Conservation (phyloP, 2,888 invertebrate species). For the Parascotia fuliginaria region DNA sequence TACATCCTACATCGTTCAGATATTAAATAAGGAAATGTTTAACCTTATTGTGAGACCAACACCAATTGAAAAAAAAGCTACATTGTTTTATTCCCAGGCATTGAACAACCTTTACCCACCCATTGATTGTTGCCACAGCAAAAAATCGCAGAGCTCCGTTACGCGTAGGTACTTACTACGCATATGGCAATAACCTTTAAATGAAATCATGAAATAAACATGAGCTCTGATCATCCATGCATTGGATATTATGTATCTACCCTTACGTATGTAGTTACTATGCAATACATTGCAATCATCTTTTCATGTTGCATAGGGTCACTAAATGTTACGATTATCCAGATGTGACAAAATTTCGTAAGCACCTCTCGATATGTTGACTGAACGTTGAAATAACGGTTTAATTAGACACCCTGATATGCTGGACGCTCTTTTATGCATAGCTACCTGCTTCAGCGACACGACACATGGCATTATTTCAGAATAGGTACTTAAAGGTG, state of each 20-base stretch:
- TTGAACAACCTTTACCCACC: slow-evolving; percentile 30
- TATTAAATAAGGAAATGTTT: slow-evolving; percentile 6
- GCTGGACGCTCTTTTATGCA: no score
- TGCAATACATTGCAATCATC: no score
- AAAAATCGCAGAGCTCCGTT: slow-evolving; percentile 29
- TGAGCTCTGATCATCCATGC: not conserved
- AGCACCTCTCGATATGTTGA: no score
- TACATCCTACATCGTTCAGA: no score
- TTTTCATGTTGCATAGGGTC: no score
- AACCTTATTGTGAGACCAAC: not conserved
- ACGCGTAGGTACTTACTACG: slow-evolving; percentile 5
- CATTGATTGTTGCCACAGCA: slow-evolving; percentile 32
- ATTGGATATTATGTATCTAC: not conserved
- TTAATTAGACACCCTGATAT: no score
- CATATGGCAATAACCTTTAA: slow-evolving; percentile 14
- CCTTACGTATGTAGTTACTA: not conserved
- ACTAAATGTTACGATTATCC: no score
- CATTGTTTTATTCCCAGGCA: slow-evolving; percentile 26
- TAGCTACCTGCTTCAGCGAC: no score
- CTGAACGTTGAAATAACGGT: no score
- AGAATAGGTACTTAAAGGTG: no score
- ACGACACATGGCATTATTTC: no score
- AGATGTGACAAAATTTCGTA: no score
- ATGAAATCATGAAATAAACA: slow-evolving; percentile 2
- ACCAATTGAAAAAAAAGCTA: slow-evolving; percentile 16